These are phyloP conservation scores for Phyllostomus discolor DNA, from an alignment of 2,113 vertebrate species.

Conservation along the genomic window DNA sequence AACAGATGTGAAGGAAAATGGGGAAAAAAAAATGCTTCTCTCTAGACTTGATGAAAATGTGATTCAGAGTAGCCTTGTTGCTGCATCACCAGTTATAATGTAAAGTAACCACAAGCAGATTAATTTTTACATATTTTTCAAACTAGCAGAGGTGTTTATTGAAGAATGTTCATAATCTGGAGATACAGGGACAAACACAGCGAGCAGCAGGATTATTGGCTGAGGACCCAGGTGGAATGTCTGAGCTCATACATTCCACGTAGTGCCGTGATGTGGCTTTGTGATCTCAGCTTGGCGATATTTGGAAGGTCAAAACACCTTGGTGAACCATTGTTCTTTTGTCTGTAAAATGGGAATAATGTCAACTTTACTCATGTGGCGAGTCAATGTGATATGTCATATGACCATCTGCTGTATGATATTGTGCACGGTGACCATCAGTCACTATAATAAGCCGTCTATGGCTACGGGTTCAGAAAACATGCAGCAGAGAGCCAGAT, in stretches of 20 bases:
- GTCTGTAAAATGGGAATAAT: not conserved
- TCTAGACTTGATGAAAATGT: not conserved
- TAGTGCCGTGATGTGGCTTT: not conserved
- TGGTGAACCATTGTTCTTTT: not conserved
- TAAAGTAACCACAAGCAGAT: not conserved
- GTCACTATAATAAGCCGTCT: not conserved
- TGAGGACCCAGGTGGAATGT: not conserved
- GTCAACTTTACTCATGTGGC: not conserved
- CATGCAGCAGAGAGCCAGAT: not conserved
- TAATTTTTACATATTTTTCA: not conserved
- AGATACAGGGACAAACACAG: not conserved
- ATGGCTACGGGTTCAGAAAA: not conserved
- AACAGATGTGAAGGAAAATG: not conserved
- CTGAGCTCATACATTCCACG: not conserved
- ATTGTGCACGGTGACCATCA: not conserved
- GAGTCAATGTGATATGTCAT: not conserved
- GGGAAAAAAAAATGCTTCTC: not conserved
- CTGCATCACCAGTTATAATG: not conserved
- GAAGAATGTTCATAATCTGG: not conserved
- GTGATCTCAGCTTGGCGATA: not conserved
- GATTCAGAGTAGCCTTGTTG: not conserved
- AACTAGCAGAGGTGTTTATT: not conserved
- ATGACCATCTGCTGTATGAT: not conserved
- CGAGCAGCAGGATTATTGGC: not conserved
- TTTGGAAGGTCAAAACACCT: not conserved